Base-by-base conservation (phyloP, 2,888 invertebrate species). In the Tiphia femorata region DNA sequence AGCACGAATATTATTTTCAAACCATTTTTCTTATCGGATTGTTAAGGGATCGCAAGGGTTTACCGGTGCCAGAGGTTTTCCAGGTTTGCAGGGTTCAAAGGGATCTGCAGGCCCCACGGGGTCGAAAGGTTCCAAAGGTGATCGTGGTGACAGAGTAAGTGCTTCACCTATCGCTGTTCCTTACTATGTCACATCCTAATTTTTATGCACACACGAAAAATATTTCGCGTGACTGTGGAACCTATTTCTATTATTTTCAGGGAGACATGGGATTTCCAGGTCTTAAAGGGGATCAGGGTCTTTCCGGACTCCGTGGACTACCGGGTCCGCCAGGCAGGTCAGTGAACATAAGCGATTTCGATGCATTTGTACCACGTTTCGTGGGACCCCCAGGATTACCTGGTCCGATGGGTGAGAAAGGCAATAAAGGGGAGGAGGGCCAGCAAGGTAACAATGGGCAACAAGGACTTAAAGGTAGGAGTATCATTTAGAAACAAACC, bases 61-160 rank as follows among this genome's bases (percentile, higher is more conserved):
- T 17, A 83, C 82, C 6, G 85, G 85, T 19, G 75, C 82, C 8
- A 77, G 79, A 60, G 85, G 86, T 41, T 61, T 76, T 14, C 73
- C 79, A 67, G 88, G 87, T 29, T 76, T 76, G 10, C 76, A 82
- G 21, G 88, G 88, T 17, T 75, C 75, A 16, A 78, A 78, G 51
- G 86, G 86, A 35, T 58, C 78, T 6, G 64, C 72, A 1, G 88
- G 89, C 35, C 75, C 74, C 14, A 76, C 81, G 23, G 86, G 86
- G n/a, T 66, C 71, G 3, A 50, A 70, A 3, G 83, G 83, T n/a
- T 49, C 62, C n/a, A 74, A 76, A 51, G 84, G 84, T 16, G 74
- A 61, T 21, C 49, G 6, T 1, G 70, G 84, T 4, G 75, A 72
- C 43, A 62, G 67, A 42, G 75, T 68, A 47, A 40, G 62, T 53